Base-by-base conservation (phyloP, 2,888 invertebrate genomes). In the Polyploca ridens region DNA sequence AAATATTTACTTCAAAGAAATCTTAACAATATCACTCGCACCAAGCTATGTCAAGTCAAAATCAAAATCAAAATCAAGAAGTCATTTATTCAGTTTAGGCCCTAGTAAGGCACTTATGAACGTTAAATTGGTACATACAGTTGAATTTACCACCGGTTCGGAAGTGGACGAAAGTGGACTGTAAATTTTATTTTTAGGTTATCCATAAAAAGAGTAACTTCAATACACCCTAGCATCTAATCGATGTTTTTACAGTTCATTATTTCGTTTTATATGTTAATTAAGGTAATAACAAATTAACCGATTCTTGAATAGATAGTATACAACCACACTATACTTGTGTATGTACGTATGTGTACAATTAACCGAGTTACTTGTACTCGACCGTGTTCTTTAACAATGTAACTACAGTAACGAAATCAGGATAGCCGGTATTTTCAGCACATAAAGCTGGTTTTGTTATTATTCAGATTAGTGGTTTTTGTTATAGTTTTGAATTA, bases 311-410 rank as follows among this genome's bases (percentile, higher is more conserved):
- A 14, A 6, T 7, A 16, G 49, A 49, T 49, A 16, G 49, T 49
- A 1, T 49, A 16, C 0, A 46, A 27, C 27, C n/a, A 46, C n/a
- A 5, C 10, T 46, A 46, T 4, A 5, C n/a, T 3, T 46, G 5
- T 46, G 46, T 46, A 46, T 46, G 65, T 68, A 74, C 71, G 77
- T 73, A 68, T 75, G 75, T 71, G 73, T 72, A 81, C 82, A 87
- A 85, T 87, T 87, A 88, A 75, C 81, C 78, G 81, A 85, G 81
- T 80, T 82, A 81, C 70, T 82, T 78, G 79, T 78, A 70, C 73
- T 76, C 84, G 84, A 87, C 89, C 88, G 87, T 82, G 84, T 88
- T 86, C 78, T 44, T 13, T 76, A 74, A 72, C 74, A 67, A 76
- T 73, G 67, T 44, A n/a, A n/a, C n/a, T n/a, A 44, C 44, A 44